Evolutionary conservation across 2,888 invertebrate genomes (phyloP).

Genomic region (Drosophila cognata): DNA sequence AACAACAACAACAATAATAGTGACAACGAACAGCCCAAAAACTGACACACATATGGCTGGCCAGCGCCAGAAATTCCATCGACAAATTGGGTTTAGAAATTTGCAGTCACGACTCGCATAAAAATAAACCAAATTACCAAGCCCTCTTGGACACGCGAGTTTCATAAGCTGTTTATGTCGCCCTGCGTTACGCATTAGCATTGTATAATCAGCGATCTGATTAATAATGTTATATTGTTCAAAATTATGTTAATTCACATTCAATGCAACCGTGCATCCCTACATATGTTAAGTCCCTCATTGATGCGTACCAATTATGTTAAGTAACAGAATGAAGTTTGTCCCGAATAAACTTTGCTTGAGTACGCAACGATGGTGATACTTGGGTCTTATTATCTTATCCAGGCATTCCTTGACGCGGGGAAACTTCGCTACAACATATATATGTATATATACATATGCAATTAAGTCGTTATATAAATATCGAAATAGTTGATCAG

Average conservation of each 20-base stretch:
- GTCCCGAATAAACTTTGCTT: too few species aligned
- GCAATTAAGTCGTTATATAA: neutral
- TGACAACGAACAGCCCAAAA: conserved; percentile 37
- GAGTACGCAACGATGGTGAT: too few species aligned
- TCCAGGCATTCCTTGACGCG: too few species aligned
- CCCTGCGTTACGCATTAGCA: conserved; percentile 35
- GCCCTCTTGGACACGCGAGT: conserved; percentile 29
- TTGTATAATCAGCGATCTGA: conserved; percentile 34
- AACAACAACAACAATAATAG: conserved; percentile 3
- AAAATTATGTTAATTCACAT: too few species aligned
- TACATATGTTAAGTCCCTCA: too few species aligned
- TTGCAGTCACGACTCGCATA: conserved; percentile 65
- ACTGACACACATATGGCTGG: conserved; percentile 54
- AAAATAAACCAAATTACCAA: conserved; percentile 61
- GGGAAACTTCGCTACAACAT: too few species aligned
- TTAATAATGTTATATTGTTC: neutral
- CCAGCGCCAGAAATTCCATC: conserved; percentile 65
- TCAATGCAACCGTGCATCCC: too few species aligned
- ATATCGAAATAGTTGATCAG: neutral
- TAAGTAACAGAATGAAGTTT: too few species aligned
- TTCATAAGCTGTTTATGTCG: conserved; percentile 56
- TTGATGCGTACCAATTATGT: too few species aligned
- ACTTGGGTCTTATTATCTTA: too few species aligned
- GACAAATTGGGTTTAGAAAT: conserved; percentile 75
- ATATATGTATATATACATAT: neutral